phyloP scores from a whole-genome alignment of 2,888 invertebrate species.

The Epinotia nisella region DNA sequence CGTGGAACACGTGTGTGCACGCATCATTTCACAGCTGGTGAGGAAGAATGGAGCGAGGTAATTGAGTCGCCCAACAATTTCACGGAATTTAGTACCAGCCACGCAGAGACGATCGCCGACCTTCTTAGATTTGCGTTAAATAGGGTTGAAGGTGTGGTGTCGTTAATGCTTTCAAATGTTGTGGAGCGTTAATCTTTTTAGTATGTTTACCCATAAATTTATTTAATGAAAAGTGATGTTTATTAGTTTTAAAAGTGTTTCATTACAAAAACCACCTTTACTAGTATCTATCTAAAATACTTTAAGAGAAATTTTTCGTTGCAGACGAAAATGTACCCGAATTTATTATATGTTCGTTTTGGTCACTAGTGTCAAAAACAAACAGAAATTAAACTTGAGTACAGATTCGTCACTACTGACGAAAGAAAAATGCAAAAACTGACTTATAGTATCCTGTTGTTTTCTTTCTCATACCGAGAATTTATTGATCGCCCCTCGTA shows the following conservation, averaged over 20 bases:
- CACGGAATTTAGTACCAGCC: too few relatives aligned
- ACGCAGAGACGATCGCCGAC: background rate
- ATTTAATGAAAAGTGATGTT: too few relatives aligned
- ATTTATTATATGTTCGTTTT: slow-evolving; percentile 5
- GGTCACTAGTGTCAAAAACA: slow-evolving; percentile 12
- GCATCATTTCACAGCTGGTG: too few relatives aligned
- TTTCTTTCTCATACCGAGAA: too few relatives aligned
- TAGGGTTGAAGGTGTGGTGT: slow-evolving; percentile 15
- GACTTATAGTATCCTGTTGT: too few relatives aligned
- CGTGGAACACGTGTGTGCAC: too few relatives aligned
- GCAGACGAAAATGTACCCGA: background rate
- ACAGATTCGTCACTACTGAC: slow-evolving; percentile 7
- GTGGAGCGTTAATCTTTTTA: slow-evolving; percentile 22
- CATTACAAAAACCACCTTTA: slow-evolving; percentile 18
- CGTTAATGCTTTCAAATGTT: slow-evolving; percentile 11
- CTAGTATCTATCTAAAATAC: background rate
- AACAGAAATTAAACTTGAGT: slow-evolving; percentile 6
- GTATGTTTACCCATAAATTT: slow-evolving; percentile 14
- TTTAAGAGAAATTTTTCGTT: background rate
- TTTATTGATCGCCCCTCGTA: too few relatives aligned
- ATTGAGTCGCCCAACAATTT: too few relatives aligned
- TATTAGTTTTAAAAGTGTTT: too few relatives aligned
- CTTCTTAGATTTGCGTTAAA: slow-evolving; percentile 5
- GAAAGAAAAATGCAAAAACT: too few relatives aligned
- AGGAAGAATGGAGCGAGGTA: too few relatives aligned